phyloP scores from a whole-genome alignment of 2,888 invertebrate genomes.

The Merodon equestris region DNA sequence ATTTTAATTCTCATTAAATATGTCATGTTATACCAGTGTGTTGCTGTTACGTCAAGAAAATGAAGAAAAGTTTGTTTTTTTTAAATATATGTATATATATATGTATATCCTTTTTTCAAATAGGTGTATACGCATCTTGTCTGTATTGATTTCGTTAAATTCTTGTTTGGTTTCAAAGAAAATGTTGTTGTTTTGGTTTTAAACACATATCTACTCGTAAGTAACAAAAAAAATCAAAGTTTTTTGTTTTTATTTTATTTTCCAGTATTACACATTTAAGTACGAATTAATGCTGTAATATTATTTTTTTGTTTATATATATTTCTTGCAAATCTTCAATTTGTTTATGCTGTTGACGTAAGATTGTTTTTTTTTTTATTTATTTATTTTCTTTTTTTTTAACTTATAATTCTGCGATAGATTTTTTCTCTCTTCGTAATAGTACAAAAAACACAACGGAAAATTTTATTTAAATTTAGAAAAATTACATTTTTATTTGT shows the following conservation, averaged over 20 bases:
- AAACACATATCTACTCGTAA: conserved; percentile 17
- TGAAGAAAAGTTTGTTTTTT: conserved; percentile 33
- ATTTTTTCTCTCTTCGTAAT: conserved; percentile 28
- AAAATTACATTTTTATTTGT: conserved; percentile 1
- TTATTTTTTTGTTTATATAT: conserved; percentile 27
- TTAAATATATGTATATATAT: conserved; percentile 22
- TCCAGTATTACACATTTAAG: conserved; percentile 41
- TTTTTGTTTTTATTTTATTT: conserved; percentile 2
- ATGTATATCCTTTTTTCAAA: neutral
- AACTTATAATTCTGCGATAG: conserved; percentile 31
- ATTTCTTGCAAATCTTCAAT: conserved; percentile 37
- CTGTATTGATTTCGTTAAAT: conserved; percentile 23
- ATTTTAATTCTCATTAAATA: conserved; percentile 21
- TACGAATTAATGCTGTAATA: conserved; percentile 36
- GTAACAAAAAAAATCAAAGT: conserved; percentile 33
- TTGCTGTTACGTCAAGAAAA: conserved; percentile 37
- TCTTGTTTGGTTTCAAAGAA: too few species aligned
- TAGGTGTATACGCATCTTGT: too few species aligned
- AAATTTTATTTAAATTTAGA: conserved; percentile 29
- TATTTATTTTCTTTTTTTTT: conserved; percentile 12
- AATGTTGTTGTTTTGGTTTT: conserved; percentile 9
- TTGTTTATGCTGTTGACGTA: conserved; percentile 57
- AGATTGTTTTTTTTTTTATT: conserved; percentile 17
- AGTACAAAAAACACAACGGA: conserved; percentile 51
- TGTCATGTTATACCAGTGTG: conserved; percentile 28